A percentile compares a stretch with the other conserved stretches of the same genome.
These are phyloP conservation scores for Cherax quadricarinatus DNA, from an alignment of 1,140 invertebrate genomes.

Conservation along the genomic window DNA sequence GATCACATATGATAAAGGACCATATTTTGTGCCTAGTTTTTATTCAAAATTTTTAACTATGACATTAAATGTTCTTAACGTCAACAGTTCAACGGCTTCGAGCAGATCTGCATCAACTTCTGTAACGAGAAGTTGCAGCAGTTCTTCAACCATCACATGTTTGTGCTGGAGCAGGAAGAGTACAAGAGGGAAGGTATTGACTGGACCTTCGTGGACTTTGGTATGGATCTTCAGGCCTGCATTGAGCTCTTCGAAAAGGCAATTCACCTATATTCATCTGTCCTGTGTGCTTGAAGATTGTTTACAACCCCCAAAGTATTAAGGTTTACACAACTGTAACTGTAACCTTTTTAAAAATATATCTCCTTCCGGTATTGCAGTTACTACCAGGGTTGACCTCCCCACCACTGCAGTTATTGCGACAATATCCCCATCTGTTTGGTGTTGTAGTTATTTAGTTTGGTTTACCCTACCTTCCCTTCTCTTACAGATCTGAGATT, in stretches of 20 bases:
- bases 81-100: conserved; percentile 24
- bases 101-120: conserved; percentile 50
- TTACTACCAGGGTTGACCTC: neutral
- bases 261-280: neutral
- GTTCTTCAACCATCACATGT: conserved; percentile 52
- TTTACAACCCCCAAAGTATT: neutral
- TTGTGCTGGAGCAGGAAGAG: conserved; percentile 44
- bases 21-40: neutral
- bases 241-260: conserved; percentile 38
- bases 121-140: conserved; percentile 47
- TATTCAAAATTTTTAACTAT: neutral
- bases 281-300: neutral
- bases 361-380: neutral
- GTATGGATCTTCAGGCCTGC: conserved; percentile 41
- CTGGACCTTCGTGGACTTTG: conserved; percentile 33
- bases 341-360: neutral
- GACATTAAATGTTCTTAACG: neutral
- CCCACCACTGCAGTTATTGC: neutral
- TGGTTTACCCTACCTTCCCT: neutral
- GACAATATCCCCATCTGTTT: neutral
- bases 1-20: neutral
- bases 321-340: neutral
- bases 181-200: conserved; percentile 41
- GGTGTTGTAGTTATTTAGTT: neutral
- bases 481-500: neutral